Base-by-base conservation (phyloP, 2,797 vertebrate genomes). In the Muscicapa comitata region DNA sequence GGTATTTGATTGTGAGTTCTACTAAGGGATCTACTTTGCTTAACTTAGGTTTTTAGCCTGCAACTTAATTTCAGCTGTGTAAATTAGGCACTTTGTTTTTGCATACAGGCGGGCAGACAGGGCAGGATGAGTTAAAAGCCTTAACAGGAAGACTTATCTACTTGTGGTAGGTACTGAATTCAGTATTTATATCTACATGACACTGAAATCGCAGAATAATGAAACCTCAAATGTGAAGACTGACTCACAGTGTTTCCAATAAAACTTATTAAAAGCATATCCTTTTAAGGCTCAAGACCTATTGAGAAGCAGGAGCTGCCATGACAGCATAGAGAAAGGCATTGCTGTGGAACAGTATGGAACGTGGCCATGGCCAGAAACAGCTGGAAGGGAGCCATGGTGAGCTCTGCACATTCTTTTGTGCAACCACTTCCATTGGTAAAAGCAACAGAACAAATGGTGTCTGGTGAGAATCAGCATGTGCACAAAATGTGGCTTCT, bases 281-380 rank as follows among this genome's bases (percentile, higher is more conserved):
- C 9, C 5, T 68, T 80, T 58, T 51, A 25, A 48, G 47, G 48
- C 21, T 66, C 5, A 29, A 65, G 25, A 20, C 54, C 10, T 76
- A 1, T 26, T 71, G 29, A 13, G 24, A 68, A 53, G 10, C 28
- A 73, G 38, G 13, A 68, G 3, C 7, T 50, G 23, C 38, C 21
- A 58, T 31, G 16, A 83, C 61, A 48, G 10, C 26, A 24, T 2
- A 45, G 18, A 43, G 11, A 21, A 35, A 58, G 12, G 7, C 28
- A 35, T 29, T 9, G 24, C 6, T 42, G 7, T 14, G 2, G 13
- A 75, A 53, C 10, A 26, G 4, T 29, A 33, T 5, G 5, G 58
- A 45, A 58, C 4, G 31, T 2, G 6, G 37, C 45, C 3, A 1
- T 53, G 28, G 10, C 11, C 4, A 2, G 68, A 58, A 1, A 2